Percentiles rank a stretch among this genome's conserved stretches.
These are phyloP conservation scores for Drosophila rhopaloa DNA, from an alignment of 1,140 invertebrate genomes.

Conservation along the genomic window DNA sequence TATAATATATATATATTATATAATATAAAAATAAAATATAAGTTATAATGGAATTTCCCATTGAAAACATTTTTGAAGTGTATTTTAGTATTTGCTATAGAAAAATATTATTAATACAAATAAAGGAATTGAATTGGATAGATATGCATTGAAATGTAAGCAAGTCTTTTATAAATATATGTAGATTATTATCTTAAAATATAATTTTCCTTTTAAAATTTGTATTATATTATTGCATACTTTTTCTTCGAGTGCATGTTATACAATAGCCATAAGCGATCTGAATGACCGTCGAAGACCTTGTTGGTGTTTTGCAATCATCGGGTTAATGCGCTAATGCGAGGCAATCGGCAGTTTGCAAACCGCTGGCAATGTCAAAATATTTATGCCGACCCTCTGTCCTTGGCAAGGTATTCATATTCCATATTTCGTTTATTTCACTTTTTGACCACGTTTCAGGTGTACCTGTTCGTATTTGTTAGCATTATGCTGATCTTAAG, in stretches of 20 bases:
- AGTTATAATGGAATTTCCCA: no score
- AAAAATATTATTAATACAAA: no score
- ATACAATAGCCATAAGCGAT: background rate
- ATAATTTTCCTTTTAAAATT: background rate
- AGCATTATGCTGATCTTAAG: constrained; percentile 72
- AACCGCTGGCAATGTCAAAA: constrained; percentile 60
- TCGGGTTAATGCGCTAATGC: constrained; percentile 51
- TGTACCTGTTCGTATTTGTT: constrained; percentile 54
- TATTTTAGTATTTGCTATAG: no score
- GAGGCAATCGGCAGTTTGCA: constrained; percentile 48
- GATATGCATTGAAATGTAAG: no score
- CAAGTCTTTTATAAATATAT: no score
- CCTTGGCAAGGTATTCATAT: constrained; percentile 40
- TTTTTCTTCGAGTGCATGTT: background rate
- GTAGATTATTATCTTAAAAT: no score
- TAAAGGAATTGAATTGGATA: no score
- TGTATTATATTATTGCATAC: background rate
- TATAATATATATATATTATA: no score
- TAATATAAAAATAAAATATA: no score
- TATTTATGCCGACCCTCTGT: constrained; percentile 56
- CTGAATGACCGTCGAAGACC: background rate
- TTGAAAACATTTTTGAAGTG: no score
- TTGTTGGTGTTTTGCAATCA: background rate
- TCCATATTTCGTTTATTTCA: background rate
- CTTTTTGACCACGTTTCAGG: background rate